Percentiles rank a stretch among this genome's conserved stretches.
Conservation (phyloP, 1,140 invertebrate species). For the Bemisia tabaci region DNA sequence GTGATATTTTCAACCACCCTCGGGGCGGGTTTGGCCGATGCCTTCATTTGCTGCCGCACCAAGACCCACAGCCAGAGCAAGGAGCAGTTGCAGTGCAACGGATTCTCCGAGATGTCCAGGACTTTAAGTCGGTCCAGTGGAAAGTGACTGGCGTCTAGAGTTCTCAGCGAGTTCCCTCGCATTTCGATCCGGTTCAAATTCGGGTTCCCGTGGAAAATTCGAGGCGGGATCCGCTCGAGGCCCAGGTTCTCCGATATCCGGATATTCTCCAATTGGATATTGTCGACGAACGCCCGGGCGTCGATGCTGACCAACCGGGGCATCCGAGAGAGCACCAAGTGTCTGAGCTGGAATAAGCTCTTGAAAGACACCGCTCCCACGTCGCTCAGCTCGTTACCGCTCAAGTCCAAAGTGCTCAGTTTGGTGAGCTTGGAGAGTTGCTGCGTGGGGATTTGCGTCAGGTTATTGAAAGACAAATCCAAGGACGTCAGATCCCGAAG, state of each 20-base stretch:
- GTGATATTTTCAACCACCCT: not conserved
- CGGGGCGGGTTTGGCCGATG: not conserved
- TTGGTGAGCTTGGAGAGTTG: conserved; percentile 58
- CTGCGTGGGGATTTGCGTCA: conserved; percentile 57
- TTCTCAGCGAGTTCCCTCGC: conserved; percentile 51
- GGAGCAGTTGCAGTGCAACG: conserved; percentile 74
- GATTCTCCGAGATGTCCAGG: conserved; percentile 62
- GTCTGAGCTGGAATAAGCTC: conserved; percentile 60
- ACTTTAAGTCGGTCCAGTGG: conserved; percentile 55
- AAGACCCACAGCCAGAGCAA: conserved; percentile 72
- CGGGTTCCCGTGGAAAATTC: conserved; percentile 59
- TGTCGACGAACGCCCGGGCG: conserved; percentile 59
- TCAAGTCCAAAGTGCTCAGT: conserved; percentile 54
- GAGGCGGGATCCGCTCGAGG: conserved; percentile 48
- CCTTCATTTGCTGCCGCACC: conserved; percentile 28
- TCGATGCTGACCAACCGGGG: conserved; percentile 24
- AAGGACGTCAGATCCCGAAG: conserved; percentile 51
- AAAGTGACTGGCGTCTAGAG: conserved; percentile 60
- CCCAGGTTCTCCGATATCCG: conserved; percentile 60
- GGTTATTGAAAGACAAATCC: conserved; percentile 66
- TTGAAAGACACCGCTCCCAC: conserved; percentile 60
- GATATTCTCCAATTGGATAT: conserved; percentile 62
- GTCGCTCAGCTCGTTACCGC: conserved; percentile 54
- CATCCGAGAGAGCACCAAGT: conserved; percentile 48
- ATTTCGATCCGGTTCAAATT: conserved; percentile 56